A percentile compares a stretch with the other conserved stretches of the same genome.
These are phyloP conservation scores for Gephyroberyx darwinii DNA, from an alignment of 2,797 vertebrate species.

Conservation along the genomic window DNA sequence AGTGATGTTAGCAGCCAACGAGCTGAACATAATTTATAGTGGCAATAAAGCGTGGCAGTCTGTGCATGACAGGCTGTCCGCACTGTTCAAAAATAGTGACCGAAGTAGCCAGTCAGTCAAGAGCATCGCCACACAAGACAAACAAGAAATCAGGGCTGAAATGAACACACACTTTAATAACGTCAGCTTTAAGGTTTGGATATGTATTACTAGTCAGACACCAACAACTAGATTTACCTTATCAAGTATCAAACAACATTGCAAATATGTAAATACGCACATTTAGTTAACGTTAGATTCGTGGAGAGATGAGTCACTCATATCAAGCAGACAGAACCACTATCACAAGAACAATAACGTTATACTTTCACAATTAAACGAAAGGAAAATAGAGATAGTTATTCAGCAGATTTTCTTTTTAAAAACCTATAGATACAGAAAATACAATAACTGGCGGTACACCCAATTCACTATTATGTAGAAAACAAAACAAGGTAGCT, in stretches of 20 bases:
- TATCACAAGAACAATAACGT: no score
- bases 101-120: no score
- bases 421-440: neutral
- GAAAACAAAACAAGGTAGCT: neutral
- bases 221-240: no score
- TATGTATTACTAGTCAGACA: no score
- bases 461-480: neutral
- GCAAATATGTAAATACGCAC: no score
- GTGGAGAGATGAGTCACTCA: no score
- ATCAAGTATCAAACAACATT: no score
- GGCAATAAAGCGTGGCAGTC: neutral
- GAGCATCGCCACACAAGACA: no score
- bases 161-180: no score
- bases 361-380: neutral
- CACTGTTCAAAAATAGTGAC: neutral
- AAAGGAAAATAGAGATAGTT: neutral
- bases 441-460: neutral
- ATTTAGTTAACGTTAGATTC: no score
- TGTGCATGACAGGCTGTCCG: neutral
- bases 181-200: no score
- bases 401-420: neutral
- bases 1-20: constrained; percentile 30
- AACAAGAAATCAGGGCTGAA: no score
- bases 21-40: constrained; percentile 25
- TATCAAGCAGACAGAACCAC: neutral